phyloP scores from a whole-genome alignment of 2,113 vertebrate species.

The Paralichthys olivaceus region DNA sequence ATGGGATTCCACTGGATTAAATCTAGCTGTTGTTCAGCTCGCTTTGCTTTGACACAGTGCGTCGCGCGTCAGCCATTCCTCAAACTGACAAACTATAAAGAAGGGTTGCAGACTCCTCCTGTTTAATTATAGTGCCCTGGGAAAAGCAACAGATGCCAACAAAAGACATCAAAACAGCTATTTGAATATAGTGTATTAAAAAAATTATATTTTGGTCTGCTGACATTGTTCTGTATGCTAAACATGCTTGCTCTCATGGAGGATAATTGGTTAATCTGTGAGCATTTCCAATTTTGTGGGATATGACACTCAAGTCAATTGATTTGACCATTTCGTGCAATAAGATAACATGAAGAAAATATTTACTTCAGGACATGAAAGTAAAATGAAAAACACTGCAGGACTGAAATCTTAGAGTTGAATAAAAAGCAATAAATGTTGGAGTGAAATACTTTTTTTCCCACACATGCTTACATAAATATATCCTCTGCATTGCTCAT shows the following conservation, averaged over 20 bases:
- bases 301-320: constrained; percentile 13
- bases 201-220: constrained; percentile 44
- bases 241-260: background rate
- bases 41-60: constrained; percentile 41
- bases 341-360: constrained; percentile 6
- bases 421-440: constrained; percentile 8
- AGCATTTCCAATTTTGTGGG: constrained; percentile 10
- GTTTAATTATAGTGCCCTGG: constrained; percentile 69
- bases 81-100: constrained; percentile 57
- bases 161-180: constrained; percentile 66
- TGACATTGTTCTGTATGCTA: constrained; percentile 8
- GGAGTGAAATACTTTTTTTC: background rate
- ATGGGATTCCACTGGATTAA: constrained; percentile 26
- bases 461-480: constrained; percentile 10
- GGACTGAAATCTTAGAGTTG: constrained; percentile 1
- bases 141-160: constrained; percentile 61
- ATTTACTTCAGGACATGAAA: background rate
- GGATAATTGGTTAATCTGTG: background rate
- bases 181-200: constrained; percentile 52
- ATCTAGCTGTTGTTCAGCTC: constrained; percentile 48
- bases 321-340: constrained; percentile 13
- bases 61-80: constrained; percentile 53
- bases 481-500: background rate
- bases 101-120: constrained; percentile 47
- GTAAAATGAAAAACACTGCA: background rate